A percentile compares a stretch with the other conserved stretches of the same genome.
Evolutionary conservation across 2,797 vertebrate species (phyloP).

Genomic region (Capromys pilorides): DNA sequence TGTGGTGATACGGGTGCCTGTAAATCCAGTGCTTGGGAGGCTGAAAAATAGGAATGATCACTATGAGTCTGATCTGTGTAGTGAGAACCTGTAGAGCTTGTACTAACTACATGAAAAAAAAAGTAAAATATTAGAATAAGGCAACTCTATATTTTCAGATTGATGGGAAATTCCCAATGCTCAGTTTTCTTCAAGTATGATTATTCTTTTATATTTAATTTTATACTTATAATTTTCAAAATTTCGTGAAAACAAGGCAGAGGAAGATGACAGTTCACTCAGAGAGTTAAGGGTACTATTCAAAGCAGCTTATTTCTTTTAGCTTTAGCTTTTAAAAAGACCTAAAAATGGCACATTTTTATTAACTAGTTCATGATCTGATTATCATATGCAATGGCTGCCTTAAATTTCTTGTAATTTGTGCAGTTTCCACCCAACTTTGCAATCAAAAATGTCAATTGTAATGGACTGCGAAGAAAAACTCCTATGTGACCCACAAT

Average conservation of each 20-base stretch:
- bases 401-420: constrained; percentile 47
- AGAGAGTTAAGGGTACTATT: not conserved
- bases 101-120: too few relatives aligned
- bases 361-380: not conserved
- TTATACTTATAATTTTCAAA: not conserved
- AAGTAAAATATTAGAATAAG: not conserved
- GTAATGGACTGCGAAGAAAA: not conserved
- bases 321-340: not conserved
- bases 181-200: not conserved
- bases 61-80: too few relatives aligned
- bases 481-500: not conserved
- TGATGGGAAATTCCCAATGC: not conserved
- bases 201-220: not conserved
- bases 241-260: not conserved
- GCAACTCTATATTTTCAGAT: not conserved
- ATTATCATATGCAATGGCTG: not conserved
- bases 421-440: not conserved
- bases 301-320: constrained; percentile 11
- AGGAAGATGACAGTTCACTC: not conserved
- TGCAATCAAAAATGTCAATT: constrained; percentile 31
- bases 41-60: too few relatives aligned
- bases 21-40: too few relatives aligned
- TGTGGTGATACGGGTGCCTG: too few relatives aligned
- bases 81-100: too few relatives aligned
- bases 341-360: constrained; percentile 1